Base-by-base conservation (phyloP, 2,797 vertebrate genomes). In the Crocodylus rhombifer region DNA sequence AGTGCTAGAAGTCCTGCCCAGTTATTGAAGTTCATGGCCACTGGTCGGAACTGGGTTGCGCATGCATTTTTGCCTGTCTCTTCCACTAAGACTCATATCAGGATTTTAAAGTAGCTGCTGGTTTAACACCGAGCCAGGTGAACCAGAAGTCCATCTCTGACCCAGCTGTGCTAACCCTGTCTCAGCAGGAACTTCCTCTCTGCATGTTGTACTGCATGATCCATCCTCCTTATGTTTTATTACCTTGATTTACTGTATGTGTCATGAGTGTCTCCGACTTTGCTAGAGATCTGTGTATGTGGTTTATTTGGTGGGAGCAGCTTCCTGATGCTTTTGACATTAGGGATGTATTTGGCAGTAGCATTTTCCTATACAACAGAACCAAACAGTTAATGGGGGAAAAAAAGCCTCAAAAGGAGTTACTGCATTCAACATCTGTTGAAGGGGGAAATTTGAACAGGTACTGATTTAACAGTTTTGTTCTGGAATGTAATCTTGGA, bases 151-250 rank as follows among this genome's bases (percentile, higher is more conserved):
- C 21, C 1, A 1, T 73, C 85, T 93, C 57, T 65, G 28, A 36
- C 86, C 58, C 0, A 2, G 67, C 57, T 91, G 13, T 93, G 84
- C 58, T 92, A 84, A 93, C 82, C 80, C 81, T 85, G 65, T 95
- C 84, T 75, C 12, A 88, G 28, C 28, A 80, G 60, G 74, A 84
- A 93, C 87, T 94, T 95, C 56, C 60, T 92, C 95, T 80, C 74
- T 4, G 1, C 76, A 56, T 85, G 4, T 75, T 93, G 91, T 77
- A 74, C 78, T 11, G 2, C 65, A 20, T 87, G 79, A 79, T 87
- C 75, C 89, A 14, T 88, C 18, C 30, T 28, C 26, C 51, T 73
- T 74, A 7, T 92, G 6, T 87, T 90, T 94, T 94, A 78, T 82
- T 78, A 14, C 56, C 56, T 57, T 94, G 85, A 95, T 95, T 95